phyloP scores from a whole-genome alignment of 2,113 vertebrate species.

The Scomber scombrus region DNA sequence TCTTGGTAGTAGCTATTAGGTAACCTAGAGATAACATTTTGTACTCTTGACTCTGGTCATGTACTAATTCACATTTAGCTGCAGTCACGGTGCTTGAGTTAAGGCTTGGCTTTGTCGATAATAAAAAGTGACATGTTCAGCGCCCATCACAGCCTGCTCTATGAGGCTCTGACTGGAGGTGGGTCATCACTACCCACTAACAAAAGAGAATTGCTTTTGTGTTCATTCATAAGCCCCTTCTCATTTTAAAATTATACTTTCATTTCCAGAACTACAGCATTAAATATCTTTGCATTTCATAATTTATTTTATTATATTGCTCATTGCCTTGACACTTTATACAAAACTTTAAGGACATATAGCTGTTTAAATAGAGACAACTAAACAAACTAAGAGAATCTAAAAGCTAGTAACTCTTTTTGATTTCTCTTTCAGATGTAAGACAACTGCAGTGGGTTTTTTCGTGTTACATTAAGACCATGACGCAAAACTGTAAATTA shows the following conservation, averaged over 20 bases:
- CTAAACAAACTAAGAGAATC: no score
- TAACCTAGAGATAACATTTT: conserved; percentile 3
- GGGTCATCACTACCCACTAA: conserved; percentile 8
- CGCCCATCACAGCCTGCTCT: conserved; percentile 41
- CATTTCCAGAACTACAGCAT: no score
- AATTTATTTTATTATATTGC: no score
- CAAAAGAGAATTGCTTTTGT: neutral
- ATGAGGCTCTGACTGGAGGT: conserved; percentile 50
- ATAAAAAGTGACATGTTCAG: conserved; percentile 73
- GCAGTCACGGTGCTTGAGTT: conserved; percentile 41
- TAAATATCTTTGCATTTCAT: no score
- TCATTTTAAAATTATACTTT: neutral
- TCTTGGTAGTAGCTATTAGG: neutral
- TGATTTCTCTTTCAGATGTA: no score
- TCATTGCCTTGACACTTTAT: no score
- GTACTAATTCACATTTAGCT: conserved; percentile 43
- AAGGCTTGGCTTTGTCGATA: conserved; percentile 36
- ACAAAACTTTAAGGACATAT: no score
- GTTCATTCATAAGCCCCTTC: neutral
- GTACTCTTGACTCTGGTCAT: conserved; percentile 11
- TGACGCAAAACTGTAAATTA: neutral
- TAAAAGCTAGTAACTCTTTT: no score
- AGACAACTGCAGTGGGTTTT: no score
- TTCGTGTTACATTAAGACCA: neutral
- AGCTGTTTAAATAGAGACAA: no score